Evolutionary conservation across 2,888 invertebrate genomes (phyloP).

Genomic region (Amphiduros pacificus): DNA sequence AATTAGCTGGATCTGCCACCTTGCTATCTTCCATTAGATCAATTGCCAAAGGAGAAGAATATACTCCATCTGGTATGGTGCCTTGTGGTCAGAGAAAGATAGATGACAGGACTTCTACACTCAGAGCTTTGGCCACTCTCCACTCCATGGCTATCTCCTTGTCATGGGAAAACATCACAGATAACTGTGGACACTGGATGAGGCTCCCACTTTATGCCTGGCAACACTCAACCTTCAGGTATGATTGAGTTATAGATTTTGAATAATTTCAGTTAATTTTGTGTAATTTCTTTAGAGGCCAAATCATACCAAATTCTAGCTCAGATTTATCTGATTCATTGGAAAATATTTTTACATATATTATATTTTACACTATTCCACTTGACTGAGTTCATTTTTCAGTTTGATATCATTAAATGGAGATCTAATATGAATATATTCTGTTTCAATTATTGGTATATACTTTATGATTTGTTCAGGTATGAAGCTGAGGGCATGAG

Average conservation of each 20-base stretch:
- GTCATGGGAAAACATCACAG: slow-evolving; percentile 10
- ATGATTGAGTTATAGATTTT: too few relatives aligned
- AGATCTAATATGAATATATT: too few relatives aligned
- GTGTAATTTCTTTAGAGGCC: too few relatives aligned
- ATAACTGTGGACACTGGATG: slow-evolving; percentile 16
- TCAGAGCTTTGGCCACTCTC: slow-evolving; percentile 10
- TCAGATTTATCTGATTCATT: too few relatives aligned
- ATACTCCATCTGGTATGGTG: slow-evolving; percentile 6
- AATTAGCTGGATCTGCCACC: slow-evolving; percentile 16
- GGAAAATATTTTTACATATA: too few relatives aligned
- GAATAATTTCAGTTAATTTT: too few relatives aligned
- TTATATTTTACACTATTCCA: too few relatives aligned
- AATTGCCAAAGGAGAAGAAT: slow-evolving; percentile 8
- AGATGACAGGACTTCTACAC: slow-evolving; percentile 8
- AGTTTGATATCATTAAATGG: too few relatives aligned
- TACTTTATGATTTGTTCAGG: too few relatives aligned
- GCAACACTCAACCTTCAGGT: slow-evolving; percentile 19
- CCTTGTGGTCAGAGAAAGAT: slow-evolving; percentile 7
- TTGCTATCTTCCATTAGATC: slow-evolving; percentile 15
- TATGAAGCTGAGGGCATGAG: slow-evolving; percentile 14
- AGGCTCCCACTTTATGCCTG: slow-evolving; percentile 20
- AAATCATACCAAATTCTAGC: too few relatives aligned
- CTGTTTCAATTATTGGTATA: too few relatives aligned
- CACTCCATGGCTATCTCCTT: slow-evolving; percentile 10
- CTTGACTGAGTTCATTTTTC: too few relatives aligned